Percentiles rank a stretch among this genome's conserved stretches.
Evolutionary conservation across 2,797 vertebrate species (phyloP).

Genomic region (Darevskia nairensis): DNA sequence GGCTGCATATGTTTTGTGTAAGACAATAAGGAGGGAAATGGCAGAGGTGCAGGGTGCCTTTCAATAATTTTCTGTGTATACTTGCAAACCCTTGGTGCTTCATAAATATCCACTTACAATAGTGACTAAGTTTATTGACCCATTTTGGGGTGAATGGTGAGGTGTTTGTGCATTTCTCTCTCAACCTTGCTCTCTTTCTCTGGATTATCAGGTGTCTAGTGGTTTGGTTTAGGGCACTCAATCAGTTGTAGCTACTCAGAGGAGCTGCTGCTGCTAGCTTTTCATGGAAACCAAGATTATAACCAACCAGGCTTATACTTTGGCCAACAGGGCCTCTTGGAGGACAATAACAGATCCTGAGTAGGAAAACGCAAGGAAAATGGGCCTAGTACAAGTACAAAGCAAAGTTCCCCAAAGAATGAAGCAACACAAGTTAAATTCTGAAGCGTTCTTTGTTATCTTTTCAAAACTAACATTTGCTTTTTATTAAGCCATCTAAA

Average conservation of each 20-base stretch:
- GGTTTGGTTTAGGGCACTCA: too few species aligned
- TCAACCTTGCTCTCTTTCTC: too few species aligned
- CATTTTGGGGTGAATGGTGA: too few species aligned
- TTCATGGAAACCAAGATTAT: neutral
- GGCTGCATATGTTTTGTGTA: too few species aligned
- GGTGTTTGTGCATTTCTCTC: too few species aligned
- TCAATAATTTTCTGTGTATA: too few species aligned
- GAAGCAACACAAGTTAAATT: neutral
- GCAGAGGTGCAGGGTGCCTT: too few species aligned
- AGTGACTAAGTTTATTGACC: too few species aligned
- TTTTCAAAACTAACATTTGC: slow-evolving; percentile 31
- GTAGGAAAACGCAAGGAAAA: neutral
- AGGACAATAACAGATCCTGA: neutral
- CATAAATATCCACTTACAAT: too few species aligned
- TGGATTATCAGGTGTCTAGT: too few species aligned
- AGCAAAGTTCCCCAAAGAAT: neutral
- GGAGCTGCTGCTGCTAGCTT: neutral
- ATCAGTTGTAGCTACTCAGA: neutral
- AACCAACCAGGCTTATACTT: neutral
- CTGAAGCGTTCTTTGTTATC: neutral
- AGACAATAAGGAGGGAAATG: too few species aligned
- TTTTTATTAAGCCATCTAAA: slow-evolving; percentile 25
- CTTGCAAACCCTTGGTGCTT: too few species aligned
- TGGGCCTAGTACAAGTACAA: neutral
- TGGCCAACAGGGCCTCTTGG: neutral